Conservation (phyloP, 1,140 invertebrate species). For the Batillaria attramentaria region DNA sequence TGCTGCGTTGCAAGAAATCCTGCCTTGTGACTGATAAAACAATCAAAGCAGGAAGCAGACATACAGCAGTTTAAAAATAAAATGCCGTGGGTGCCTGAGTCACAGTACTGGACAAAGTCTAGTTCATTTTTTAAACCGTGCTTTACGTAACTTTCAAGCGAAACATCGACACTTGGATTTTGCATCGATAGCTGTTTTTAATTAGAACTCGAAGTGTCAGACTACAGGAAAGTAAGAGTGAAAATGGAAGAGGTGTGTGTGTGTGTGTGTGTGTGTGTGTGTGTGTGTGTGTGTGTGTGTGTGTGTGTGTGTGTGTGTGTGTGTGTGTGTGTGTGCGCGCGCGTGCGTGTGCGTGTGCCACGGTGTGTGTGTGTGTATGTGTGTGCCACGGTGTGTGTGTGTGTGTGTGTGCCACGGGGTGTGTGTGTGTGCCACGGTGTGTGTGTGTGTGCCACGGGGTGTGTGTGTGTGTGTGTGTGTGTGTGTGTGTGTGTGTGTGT, state of each 20-base stretch:
- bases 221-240: not conserved
- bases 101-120: too few relatives aligned
- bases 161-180: too few relatives aligned
- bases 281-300: conserved; percentile 2
- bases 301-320: not conserved
- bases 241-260: not conserved
- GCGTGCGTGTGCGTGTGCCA: not conserved
- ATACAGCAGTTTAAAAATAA: too few relatives aligned
- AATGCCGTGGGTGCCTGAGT: too few relatives aligned
- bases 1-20: too few relatives aligned
- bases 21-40: too few relatives aligned
- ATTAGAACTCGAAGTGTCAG: too few relatives aligned
- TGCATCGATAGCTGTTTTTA: too few relatives aligned
- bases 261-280: conserved; percentile 2
- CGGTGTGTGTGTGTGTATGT: not conserved
- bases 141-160: too few relatives aligned
- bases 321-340: not conserved
- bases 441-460: not conserved
- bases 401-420: not conserved
- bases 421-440: not conserved
- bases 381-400: not conserved
- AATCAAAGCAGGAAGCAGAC: too few relatives aligned
- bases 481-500: not conserved
- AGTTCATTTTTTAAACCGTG: too few relatives aligned
- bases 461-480: not conserved